Conservation (phyloP, 35 echinoderm and acorn worm genomes). For the Anneissia japonica region DNA sequence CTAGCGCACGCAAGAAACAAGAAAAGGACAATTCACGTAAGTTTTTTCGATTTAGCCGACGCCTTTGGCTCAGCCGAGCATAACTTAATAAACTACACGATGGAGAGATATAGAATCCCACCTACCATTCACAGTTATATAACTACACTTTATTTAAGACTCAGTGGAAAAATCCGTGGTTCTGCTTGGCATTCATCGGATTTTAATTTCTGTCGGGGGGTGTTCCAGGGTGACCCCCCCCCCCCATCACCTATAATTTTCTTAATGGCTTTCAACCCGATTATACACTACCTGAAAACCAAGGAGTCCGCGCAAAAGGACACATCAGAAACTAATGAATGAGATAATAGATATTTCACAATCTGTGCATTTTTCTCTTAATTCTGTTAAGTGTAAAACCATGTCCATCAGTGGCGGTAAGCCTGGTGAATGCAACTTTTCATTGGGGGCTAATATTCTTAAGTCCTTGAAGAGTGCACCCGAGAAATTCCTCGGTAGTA, state of each 20-base stretch:
- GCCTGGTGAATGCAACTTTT: no score
- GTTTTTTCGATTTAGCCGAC: constrained; percentile 29
- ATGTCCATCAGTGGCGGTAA: no score
- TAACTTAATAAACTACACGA: constrained; percentile 13
- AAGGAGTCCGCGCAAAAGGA: no score
- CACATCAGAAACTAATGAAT: no score
- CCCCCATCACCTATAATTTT: constrained; percentile 32
- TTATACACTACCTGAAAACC: not conserved
- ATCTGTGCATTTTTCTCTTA: no score
- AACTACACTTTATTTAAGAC: constrained; percentile 6
- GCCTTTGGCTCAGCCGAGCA: constrained; percentile 21
- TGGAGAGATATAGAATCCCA: not conserved
- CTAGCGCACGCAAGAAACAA: constrained; percentile 1
- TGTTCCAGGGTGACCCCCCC: constrained; percentile 26
- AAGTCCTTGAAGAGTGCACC: no score
- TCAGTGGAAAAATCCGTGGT: not conserved
- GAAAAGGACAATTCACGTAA: constrained; percentile 12
- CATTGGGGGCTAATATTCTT: no score
- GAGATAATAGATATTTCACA: no score
- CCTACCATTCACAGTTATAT: not conserved
- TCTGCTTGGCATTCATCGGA: not conserved
- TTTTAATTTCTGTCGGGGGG: constrained; percentile 12
- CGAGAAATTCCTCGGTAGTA: no score
- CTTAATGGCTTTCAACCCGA: constrained; percentile 23
- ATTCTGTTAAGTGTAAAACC: no score